A percentile compares a stretch with the other conserved stretches of the same genome.
Evolutionary conservation across 2,888 invertebrate genomes (phyloP).

Genomic region (Boloria euphrosyne): DNA sequence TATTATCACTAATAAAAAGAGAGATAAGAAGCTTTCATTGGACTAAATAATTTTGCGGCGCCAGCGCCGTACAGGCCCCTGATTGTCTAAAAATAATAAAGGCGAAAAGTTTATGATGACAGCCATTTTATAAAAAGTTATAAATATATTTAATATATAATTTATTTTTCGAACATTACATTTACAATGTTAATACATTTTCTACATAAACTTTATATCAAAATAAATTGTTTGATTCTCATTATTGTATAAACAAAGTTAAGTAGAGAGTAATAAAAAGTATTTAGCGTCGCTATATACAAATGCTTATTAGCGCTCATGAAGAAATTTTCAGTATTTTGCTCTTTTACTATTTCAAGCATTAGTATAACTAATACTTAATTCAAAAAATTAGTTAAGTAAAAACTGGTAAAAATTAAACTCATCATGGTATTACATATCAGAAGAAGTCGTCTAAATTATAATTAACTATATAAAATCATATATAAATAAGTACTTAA

Average conservation of each 20-base stretch:
- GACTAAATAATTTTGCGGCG: constrained; percentile 78
- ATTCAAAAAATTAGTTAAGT: constrained; percentile 42
- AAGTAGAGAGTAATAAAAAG: too few relatives aligned
- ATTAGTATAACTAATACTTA: constrained; percentile 56
- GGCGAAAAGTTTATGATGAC: constrained; percentile 20
- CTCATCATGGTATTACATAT: neutral
- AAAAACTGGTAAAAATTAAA: constrained; percentile 15
- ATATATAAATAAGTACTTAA: constrained; percentile 37
- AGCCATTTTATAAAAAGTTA: constrained; percentile 18
- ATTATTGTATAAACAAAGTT: too few relatives aligned
- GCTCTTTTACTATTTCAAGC: constrained; percentile 38
- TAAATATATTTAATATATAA: constrained; percentile 3
- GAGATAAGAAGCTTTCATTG: constrained; percentile 83
- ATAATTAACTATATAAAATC: constrained; percentile 30
- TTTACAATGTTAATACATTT: neutral
- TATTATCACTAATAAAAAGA: constrained; percentile 83
- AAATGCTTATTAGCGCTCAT: neutral
- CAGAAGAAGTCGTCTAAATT: constrained; percentile 20
- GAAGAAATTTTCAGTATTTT: constrained; percentile 11
- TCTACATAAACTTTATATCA: neutral
- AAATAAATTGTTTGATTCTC: neutral
- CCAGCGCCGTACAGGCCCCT: constrained; percentile 66
- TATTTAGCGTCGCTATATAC: neutral
- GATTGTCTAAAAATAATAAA: constrained; percentile 19
- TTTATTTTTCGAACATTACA: neutral